Base-by-base conservation (phyloP, 1,140 invertebrate genomes). In the Euura saliciscinereae region DNA sequence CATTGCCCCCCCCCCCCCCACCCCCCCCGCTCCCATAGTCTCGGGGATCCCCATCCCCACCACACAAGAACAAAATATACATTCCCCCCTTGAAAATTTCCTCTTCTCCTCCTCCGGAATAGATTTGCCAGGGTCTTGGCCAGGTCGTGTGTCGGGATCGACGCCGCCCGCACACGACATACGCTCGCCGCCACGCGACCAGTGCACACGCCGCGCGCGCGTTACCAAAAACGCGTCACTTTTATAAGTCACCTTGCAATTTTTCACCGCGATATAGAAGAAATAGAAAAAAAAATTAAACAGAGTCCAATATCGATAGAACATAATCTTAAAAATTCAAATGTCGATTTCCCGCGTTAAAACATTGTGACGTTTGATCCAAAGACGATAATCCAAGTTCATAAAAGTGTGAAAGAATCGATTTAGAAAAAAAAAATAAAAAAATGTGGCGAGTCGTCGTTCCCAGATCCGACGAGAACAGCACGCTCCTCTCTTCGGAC, bases 381-480 rank as follows among this genome's bases (percentile, higher is more conserved):
- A 28, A 28, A 28, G 28, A 28, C 28, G 28, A 28, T 28, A 28
- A 28, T 28, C 28, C 28, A 0, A 1, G 28, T 28, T 28, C 0
- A 28, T 28, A 28, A 28, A 28, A 28, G 28, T 28, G 28, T 28
- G 28, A 28, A 28, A 28, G 28, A 28, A 28, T 28, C 28, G 28
- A 28, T 28, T 28, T 28, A 28, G n/a, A 45, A 44, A 43, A 10
- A n/a, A n/a, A 46, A 51, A 65, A 72, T 28, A 73, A 73, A 68
- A 80, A 73, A 79, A 87, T 90, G 88, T 90, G 89, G 89, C 84
- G 88, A 59, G 88, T 89, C 3, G 89, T 90, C 0, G 88, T 89
- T 28, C 88, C 88, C 2, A 78, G 87, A 45, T 85, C 85, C 2
- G 84, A 85, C 70, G 86, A 88, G 65, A 86, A 87, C 75, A 86